These are phyloP conservation scores for Tenrec ecaudatus DNA, from an alignment of 2,113 vertebrate species.

Conservation along the genomic window DNA sequence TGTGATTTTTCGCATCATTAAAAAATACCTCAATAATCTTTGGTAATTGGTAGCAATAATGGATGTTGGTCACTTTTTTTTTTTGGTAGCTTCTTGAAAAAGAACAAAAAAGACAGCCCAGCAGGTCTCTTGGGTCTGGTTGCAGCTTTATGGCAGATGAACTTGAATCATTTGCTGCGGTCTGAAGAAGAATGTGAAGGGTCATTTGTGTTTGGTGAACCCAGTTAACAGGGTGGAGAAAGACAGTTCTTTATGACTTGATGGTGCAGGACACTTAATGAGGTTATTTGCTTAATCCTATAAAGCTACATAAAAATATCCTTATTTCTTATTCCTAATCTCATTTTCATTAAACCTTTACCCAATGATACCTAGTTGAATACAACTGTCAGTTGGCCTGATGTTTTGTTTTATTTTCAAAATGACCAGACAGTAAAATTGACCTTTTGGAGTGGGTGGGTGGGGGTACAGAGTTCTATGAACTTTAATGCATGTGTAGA, in stretches of 20 bases:
- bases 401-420: neutral
- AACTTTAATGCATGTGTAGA: neutral
- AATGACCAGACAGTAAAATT: neutral
- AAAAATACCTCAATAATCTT: slow-evolving; percentile 29
- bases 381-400: neutral
- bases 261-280: slow-evolving; percentile 14
- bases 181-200: slow-evolving; percentile 50
- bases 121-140: neutral
- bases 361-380: neutral
- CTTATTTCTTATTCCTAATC: slow-evolving; percentile 24
- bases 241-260: neutral
- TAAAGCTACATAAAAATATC: slow-evolving; percentile 39
- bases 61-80: neutral
- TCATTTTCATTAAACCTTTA: neutral
- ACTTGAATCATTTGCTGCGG: neutral
- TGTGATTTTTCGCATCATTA: neutral
- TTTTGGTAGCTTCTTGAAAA: neutral
- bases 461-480: neutral
- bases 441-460: neutral
- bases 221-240: neutral
- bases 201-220: slow-evolving; percentile 22
- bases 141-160: slow-evolving; percentile 3
- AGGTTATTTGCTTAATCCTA: slow-evolving; percentile 27
- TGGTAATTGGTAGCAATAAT: neutral
- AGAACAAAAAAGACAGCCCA: neutral